Conservation (phyloP, 2,888 invertebrate species). For the Molorchus minor region DNA sequence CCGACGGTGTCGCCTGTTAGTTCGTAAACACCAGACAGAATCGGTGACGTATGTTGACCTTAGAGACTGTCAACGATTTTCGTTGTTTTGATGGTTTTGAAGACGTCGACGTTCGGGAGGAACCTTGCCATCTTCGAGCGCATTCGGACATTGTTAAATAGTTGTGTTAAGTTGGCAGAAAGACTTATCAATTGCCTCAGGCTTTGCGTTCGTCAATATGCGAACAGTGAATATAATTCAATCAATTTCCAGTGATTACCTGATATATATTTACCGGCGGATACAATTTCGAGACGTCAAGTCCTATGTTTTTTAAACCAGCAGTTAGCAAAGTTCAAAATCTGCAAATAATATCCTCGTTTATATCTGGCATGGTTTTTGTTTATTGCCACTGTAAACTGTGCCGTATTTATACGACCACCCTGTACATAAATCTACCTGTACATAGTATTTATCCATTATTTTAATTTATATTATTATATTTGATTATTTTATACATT, state of each 20-base stretch:
- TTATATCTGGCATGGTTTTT: constrained; percentile 53
- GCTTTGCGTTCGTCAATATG: constrained; percentile 56
- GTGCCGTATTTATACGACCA: constrained; percentile 49
- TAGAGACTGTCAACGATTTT: constrained; percentile 59
- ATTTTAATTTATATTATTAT: constrained; percentile 51
- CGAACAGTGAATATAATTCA: constrained; percentile 61
- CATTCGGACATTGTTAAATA: constrained; percentile 53
- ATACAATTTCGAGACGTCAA: constrained; percentile 54
- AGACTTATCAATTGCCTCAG: constrained; percentile 58
- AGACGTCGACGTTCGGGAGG: constrained; percentile 50
- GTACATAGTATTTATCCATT: constrained; percentile 55
- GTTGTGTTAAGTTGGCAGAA: constrained; percentile 61
- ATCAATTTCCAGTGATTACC: constrained; percentile 62
- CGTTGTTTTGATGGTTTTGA: constrained; percentile 56
- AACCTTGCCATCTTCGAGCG: constrained; percentile 52
- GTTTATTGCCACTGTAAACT: constrained; percentile 61
- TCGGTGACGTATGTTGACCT: constrained; percentile 57
- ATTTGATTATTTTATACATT: constrained; percentile 41
- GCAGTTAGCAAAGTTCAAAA: constrained; percentile 63
- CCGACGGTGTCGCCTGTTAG: constrained; percentile 48
- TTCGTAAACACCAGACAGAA: constrained; percentile 53
- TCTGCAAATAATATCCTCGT: constrained; percentile 57
- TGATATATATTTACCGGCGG: constrained; percentile 59
- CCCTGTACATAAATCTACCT: constrained; percentile 38
- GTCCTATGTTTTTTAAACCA: constrained; percentile 60